Conservation (phyloP, 2,113 vertebrate genomes). For the Strix uralensis region DNA sequence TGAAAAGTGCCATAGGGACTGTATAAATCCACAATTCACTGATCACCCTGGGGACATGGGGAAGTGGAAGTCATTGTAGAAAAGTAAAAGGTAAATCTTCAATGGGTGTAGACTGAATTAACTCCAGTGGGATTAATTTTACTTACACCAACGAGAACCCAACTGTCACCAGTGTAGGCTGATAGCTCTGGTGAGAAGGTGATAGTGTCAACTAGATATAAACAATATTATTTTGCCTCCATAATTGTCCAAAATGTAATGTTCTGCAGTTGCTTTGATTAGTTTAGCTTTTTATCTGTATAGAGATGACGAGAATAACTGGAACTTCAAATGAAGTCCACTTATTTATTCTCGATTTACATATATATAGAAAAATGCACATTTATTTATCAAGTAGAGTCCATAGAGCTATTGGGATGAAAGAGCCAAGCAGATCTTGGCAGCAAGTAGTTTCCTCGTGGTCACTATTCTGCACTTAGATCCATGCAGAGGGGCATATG, state of each 20-base stretch:
- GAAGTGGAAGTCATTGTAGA: not conserved
- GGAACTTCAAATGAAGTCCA: not conserved
- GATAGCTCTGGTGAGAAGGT: not conserved
- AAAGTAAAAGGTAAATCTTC: not conserved
- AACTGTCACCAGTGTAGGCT: not conserved
- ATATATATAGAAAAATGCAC: not conserved
- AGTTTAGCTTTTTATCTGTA: not conserved
- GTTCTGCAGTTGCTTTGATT: not conserved
- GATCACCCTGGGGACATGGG: not conserved
- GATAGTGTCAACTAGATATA: not conserved
- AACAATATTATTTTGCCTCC: not conserved
- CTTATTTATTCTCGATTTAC: not conserved
- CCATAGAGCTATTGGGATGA: not conserved
- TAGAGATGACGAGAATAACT: not conserved
- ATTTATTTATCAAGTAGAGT: not conserved
- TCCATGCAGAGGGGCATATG: not conserved
- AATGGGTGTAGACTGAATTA: not conserved
- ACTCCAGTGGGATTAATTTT: not conserved
- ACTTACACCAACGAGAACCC: not conserved
- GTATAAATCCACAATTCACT: not conserved
- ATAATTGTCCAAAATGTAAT: not conserved
- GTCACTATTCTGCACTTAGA: not conserved
- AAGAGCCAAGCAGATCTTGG: not conserved
- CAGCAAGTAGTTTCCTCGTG: not conserved
- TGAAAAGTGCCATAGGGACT: not conserved